Evolutionary conservation across 2,113 vertebrate genomes (phyloP), one percentile per base, ranked within the genome.

Genomic region (Phrynosoma blainvillii): DNA sequence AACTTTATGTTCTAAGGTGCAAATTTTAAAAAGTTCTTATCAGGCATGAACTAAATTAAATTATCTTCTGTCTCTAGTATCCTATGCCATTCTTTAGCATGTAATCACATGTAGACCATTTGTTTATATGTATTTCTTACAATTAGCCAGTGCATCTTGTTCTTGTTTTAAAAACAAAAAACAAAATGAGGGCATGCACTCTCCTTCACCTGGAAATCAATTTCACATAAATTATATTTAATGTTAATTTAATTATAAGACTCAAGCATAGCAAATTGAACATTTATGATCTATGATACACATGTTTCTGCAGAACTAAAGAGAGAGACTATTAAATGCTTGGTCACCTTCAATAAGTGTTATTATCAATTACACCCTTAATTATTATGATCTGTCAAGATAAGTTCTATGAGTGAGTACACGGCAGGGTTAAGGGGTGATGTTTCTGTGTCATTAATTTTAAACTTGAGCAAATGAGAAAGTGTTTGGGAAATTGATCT

Each of bases 81-180:
- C 68, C 30, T 83, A 14, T 83, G 23, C 4, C 2, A 76, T 13
- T 32, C 18, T 66, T 25, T 68, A 68, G 23, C 7, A 54, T 68
- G 66, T 76, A 82, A 47, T 32, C 3, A 7, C 62, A 82, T 83
- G 77, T 76, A 89, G 85, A 86, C 66, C 79, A 71, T 95, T 92
- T 94, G 91, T 78, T 96, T 88, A 56, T 95, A 90, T 90, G 93
- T 93, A 85, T 90, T 95, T 92, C 92, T 93, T 89, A 12, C 89
- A 91, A 90, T 32, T 2, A 80, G 78, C 89, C 89, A 93, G 82
- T 92, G 85, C n/a, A 91, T 90, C 88, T 90, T 92, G 75, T 85
- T 91, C 18, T 93, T 20, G 65, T 77, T 84, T 93, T 79, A 85
- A 42, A 85, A 66, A 62, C 2, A 20, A 62, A 62, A 62, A 62